phyloP scores from a whole-genome alignment of 1,140 invertebrate genomes.

The Plectrocnemia conspersa region DNA sequence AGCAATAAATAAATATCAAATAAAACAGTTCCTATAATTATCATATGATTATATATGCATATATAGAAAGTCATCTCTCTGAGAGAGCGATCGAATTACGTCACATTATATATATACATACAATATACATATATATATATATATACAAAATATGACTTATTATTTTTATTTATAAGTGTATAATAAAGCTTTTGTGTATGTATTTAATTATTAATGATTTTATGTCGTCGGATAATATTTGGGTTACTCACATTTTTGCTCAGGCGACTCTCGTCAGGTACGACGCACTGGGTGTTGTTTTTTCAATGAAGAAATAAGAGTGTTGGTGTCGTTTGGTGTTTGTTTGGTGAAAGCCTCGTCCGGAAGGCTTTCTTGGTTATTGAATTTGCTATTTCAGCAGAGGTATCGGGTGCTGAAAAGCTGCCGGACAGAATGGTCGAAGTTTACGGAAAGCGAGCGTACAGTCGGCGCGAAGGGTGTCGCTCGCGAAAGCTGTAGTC shows the following conservation, averaged over 20 bases:
- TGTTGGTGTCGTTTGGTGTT: background rate
- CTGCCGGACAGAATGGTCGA: slow-evolving; percentile 17
- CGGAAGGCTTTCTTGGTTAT: background rate
- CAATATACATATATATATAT: no score
- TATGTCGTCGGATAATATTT: no score
- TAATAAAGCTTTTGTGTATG: no score
- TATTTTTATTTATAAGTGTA: no score
- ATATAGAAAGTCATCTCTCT: no score
- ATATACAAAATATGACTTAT: no score
- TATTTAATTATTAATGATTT: no score
- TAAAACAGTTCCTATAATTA: no score
- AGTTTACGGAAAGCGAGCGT: slow-evolving; percentile 22
- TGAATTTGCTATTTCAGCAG: slow-evolving; percentile 10
- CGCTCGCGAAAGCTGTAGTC: slow-evolving; percentile 6
- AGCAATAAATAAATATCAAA: no score
- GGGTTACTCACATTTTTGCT: slow-evolving; percentile 18
- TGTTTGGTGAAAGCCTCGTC: background rate
- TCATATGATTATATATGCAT: no score
- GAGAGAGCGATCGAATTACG: no score
- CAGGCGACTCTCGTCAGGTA: background rate
- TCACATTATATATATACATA: no score
- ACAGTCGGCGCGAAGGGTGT: slow-evolving; percentile 16
- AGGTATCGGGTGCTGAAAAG: slow-evolving; percentile 13
- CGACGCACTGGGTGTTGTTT: background rate
- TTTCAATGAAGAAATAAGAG: background rate